Conservation (phyloP, 2,888 invertebrate species). For the Heliconius cydno region DNA sequence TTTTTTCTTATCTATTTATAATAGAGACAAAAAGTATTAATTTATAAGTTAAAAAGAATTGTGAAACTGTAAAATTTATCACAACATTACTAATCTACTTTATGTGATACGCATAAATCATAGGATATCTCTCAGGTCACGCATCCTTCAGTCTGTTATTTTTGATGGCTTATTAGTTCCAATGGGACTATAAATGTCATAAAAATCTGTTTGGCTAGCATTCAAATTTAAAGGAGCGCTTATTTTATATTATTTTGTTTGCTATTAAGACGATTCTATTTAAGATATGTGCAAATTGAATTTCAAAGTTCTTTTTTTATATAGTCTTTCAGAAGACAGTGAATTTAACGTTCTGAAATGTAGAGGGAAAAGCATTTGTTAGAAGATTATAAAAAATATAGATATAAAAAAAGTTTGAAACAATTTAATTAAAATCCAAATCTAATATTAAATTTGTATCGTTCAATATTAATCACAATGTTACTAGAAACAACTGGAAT, state of each 20-base stretch:
- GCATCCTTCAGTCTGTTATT: constrained; percentile 14
- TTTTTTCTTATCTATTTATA: too few species aligned
- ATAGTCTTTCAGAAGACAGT: neutral
- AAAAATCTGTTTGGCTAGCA: constrained; percentile 17
- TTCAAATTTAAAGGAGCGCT: constrained; percentile 12
- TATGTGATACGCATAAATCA: constrained; percentile 9
- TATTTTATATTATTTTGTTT: constrained; percentile 6
- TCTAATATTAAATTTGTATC: neutral
- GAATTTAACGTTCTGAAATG: too few species aligned
- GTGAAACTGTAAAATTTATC: constrained; percentile 2
- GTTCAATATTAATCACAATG: neutral
- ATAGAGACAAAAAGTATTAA: neutral
- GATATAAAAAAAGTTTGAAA: neutral
- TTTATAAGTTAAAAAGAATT: neutral
- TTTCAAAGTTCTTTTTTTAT: neutral
- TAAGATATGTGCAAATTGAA: neutral
- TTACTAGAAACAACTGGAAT: neutral
- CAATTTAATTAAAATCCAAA: neutral
- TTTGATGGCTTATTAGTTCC: constrained; percentile 29
- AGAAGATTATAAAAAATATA: too few species aligned
- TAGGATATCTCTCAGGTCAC: constrained; percentile 1
- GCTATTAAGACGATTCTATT: neutral
- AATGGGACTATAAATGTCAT: constrained; percentile 24
- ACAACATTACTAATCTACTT: neutral
- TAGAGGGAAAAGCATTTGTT: too few species aligned